A percentile compares a stretch with the other conserved stretches of the same genome.
These are phyloP conservation scores for Perdita meconis DNA, from an alignment of 2,888 invertebrate species.

Conservation along the genomic window DNA sequence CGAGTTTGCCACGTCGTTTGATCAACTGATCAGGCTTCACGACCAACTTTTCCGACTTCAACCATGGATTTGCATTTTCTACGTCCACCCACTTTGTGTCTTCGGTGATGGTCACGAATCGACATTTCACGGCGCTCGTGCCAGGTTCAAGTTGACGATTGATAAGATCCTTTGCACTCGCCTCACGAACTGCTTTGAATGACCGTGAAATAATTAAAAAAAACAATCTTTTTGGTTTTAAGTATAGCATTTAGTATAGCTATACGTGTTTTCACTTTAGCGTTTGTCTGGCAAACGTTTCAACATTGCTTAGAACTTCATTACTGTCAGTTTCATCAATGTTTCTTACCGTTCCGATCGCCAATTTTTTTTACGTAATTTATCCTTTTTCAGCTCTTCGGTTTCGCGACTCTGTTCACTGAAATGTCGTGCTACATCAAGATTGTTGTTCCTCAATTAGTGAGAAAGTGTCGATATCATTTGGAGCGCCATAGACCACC, in stretches of 20 bases:
- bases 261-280: conserved; percentile 94
- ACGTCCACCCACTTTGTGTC: conserved; percentile 92
- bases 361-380: too few species aligned
- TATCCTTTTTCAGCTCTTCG: conserved; percentile 86
- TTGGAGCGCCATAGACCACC: conserved; percentile 76
- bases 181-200: conserved; percentile 96
- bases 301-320: conserved; percentile 91
- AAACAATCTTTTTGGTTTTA: too few species aligned
- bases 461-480: conserved; percentile 71
- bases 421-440: conserved; percentile 95
- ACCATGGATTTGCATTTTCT: conserved; percentile 93
- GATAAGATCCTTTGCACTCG: conserved; percentile 96
- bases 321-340: conserved; percentile 80
- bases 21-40: conserved; percentile 99
- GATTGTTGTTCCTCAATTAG: conserved; percentile 83
- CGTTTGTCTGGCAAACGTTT: conserved; percentile 91
- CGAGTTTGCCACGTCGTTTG: conserved; percentile 98
- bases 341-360: background rate
- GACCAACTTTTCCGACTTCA: conserved; percentile 93
- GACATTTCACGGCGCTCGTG: conserved; percentile 90
- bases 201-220: too few species aligned
- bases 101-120: conserved; percentile 92
- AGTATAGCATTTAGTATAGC: conserved; percentile 94
- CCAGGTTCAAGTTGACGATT: conserved; percentile 91
- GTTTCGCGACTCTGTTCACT: conserved; percentile 90